Evolutionary conservation across 1,140 invertebrate species (phyloP), one percentile per base, ranked within the genome.

Genomic region (Zaprionus kolodkinae): DNA sequence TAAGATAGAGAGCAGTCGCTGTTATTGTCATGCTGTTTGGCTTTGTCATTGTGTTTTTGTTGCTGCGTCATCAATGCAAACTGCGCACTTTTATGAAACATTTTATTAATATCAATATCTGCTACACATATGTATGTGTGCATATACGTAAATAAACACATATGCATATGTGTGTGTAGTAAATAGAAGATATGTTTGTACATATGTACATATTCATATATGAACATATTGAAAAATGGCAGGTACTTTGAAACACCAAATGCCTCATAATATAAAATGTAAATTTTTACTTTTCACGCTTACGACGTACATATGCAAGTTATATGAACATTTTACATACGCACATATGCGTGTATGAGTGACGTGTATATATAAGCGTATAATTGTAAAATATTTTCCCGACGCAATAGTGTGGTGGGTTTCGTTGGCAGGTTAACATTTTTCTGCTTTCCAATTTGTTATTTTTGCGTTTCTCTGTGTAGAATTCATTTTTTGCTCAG

Each of bases 21-120:
- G 78, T 74, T 78, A 67, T 74, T 73, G 70, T 73, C 74, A 68
- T 72, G 72, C 62, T 79, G 72, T 77, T 73, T 65, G 65, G 36
- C 61, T 74, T 80, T 72, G 62, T 57, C 76, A 78, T 78, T 78
- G 76, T 78, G 75, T 75, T 79, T 79, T 62, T 80, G 83, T 78
- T 86, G 82, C 83, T 88, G 85, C 85, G 85, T 88, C 85, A 88
- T 88, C 86, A 85, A 79, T 88, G 85, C 85, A 76, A 88, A 88
- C 85, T 88, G 85, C 85, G 85, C 85, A 88, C 78, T 88, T 87
- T 80, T 65, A 64, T 70, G 38, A 81, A 78, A 76, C 72, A 73
- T 75, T 38, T 83, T 72, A 77, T 74, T 83, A 65, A 78, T 78
- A 71, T 72, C 52, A 70, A 74, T 75, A 72, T 72, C 59, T 83